Base-by-base conservation (phyloP, 2,797 vertebrate genomes). In the Leptoclinus maculatus region DNA sequence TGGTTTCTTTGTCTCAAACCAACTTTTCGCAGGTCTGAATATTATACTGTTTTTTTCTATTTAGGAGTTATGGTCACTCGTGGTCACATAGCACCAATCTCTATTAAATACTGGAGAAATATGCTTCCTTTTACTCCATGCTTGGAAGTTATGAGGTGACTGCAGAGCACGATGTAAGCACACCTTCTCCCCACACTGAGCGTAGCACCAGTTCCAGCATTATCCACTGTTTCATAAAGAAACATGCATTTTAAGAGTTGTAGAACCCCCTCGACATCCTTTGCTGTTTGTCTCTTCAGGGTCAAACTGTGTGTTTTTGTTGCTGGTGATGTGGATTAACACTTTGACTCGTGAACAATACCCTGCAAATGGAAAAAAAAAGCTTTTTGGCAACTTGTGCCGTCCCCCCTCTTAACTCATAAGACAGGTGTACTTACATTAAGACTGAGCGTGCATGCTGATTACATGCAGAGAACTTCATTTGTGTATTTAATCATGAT, bases 361-460 rank as follows among this genome's bases (percentile, higher is more conserved):
- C 3, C 32, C 66, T 53, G 57, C 76, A 78, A 79, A 86, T 66
- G 27, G 51, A 25, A 73, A 39, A 51, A 51, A 10, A 11, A 12
- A 51, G 19, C 25, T 74, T 83, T 54, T 63, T 82, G 80, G 78
- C 62, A 68, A 38, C 29, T 11, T 3, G 13, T 21, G 32, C 38
- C 4, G 54, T 12, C 23, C 9, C 27, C 10, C 10, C 3, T 54
- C 10, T 38, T 80, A 85, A 87, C 51, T 80, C 12, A 67, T 77
- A 82, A 87, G 65, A 85, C 86, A 88, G 85, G 88, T 87, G 86
- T 45, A 57, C 53, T 43, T 11, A 16, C 62, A 51, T 81, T 80
- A 69, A 72, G 68, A 71, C 59, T 59, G 16, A 41, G 39, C 39
- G 14, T 17, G 41, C 39, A 7, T 36, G 17, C 17, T 47, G 19